These are phyloP conservation scores for Oryzias curvinotus DNA, from an alignment of 2,113 vertebrate species.

Conservation along the genomic window DNA sequence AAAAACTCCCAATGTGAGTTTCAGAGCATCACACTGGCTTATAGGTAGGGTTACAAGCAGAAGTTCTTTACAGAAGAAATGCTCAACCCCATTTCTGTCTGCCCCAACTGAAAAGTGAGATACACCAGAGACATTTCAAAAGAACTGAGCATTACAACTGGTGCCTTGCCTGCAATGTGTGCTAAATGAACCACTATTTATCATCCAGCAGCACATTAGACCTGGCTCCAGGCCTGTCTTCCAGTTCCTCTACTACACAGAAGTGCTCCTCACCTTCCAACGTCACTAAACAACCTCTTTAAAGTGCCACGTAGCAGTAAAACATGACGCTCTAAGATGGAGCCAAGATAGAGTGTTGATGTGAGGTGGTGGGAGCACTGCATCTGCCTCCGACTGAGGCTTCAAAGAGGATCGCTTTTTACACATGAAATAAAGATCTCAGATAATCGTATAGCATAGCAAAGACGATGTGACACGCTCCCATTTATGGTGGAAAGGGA, in stretches of 20 bases:
- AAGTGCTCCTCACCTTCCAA: conserved; percentile 46
- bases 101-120: conserved; percentile 62
- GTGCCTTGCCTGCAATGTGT: conserved; percentile 35
- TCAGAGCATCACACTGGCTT: conserved; percentile 64
- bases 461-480: conserved; percentile 46
- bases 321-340: conserved; percentile 60
- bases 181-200: conserved; percentile 27
- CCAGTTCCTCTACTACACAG: conserved; percentile 14
- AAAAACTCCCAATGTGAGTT: conserved; percentile 36
- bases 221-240: conserved; percentile 23
- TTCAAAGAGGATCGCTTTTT: conserved; percentile 72
- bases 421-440: conserved; percentile 75
- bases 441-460: conserved; percentile 67
- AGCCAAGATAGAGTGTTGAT: conserved; percentile 73
- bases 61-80: conserved; percentile 55
- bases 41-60: conserved; percentile 55
- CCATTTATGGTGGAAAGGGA: conserved; percentile 39
- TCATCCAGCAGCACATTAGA: conserved; percentile 37
- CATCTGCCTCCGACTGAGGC: conserved; percentile 49
- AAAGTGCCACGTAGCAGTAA: conserved; percentile 54
- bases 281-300: conserved; percentile 49
- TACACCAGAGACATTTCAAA: conserved; percentile 61
- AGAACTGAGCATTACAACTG: conserved; percentile 40
- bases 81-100: conserved; percentile 30
- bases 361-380: conserved; percentile 55